A percentile compares a stretch with the other conserved stretches of the same genome.
phyloP scores from a whole-genome alignment of 1,140 invertebrate species.

The Mamestra configurata region DNA sequence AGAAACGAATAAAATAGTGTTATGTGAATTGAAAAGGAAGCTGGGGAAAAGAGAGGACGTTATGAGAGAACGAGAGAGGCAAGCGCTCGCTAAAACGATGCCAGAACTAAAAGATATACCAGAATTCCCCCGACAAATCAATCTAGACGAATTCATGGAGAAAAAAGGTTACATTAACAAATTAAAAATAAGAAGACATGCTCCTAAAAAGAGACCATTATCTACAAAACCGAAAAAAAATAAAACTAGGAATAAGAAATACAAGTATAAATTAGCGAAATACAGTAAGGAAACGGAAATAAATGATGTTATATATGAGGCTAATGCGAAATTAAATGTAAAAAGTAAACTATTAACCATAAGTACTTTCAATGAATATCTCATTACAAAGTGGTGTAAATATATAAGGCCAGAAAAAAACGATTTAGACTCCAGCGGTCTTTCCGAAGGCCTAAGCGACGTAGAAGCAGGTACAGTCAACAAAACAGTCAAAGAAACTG shows the following conservation, averaged over 20 bases:
- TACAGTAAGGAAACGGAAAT: constrained; percentile 69
- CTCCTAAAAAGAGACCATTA: constrained; percentile 48
- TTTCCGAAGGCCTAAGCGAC: constrained; percentile 64
- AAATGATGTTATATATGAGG: constrained; percentile 59
- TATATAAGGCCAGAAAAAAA: constrained; percentile 49
- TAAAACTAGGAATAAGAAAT: constrained; percentile 56
- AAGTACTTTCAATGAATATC: constrained; percentile 48
- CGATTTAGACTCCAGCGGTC: constrained; percentile 52
- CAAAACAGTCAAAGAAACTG: constrained; percentile 44
- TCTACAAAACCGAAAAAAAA: constrained; percentile 58
- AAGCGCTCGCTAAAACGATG: constrained; percentile 84
- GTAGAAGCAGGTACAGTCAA: constrained; percentile 56
- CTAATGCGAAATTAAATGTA: constrained; percentile 62
- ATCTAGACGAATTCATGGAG: constrained; percentile 69
- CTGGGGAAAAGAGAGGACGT: constrained; percentile 83
- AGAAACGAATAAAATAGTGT: constrained; percentile 75
- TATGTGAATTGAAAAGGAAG: constrained; percentile 80
- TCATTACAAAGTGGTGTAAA: constrained; percentile 69
- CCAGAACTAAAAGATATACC: constrained; percentile 79
- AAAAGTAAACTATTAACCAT: constrained; percentile 68
- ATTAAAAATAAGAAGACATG: constrained; percentile 52
- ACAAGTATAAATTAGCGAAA: constrained; percentile 60
- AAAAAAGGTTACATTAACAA: constrained; percentile 74
- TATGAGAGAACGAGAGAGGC: constrained; percentile 84
- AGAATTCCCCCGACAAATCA: constrained; percentile 84